Conservation (phyloP, 2,113 vertebrate genomes). For the Gorsachius goisagi region DNA sequence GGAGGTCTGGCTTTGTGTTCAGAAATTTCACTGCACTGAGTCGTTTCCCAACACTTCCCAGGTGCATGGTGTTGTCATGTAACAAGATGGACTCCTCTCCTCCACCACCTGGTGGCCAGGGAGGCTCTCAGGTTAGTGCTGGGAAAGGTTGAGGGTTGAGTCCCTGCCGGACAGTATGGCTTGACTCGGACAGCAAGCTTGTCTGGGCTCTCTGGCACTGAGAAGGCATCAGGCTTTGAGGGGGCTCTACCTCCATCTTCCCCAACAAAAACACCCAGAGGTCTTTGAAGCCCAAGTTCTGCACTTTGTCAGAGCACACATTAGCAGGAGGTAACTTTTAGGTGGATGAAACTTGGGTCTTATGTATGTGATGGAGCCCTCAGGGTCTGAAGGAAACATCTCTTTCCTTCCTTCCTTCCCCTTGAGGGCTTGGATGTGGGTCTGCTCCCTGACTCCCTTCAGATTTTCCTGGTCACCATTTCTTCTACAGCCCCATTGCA, state of each 20-base stretch:
- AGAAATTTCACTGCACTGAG: not conserved
- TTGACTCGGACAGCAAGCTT: not conserved
- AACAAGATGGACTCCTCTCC: not conserved
- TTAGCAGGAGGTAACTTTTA: not conserved
- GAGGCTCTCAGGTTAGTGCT: not conserved
- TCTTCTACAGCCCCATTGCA: not conserved
- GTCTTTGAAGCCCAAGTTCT: not conserved
- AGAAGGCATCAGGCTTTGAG: not conserved
- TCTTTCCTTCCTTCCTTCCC: not conserved
- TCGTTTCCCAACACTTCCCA: not conserved
- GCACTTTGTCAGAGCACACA: not conserved
- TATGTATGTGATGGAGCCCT: fast-evolving
- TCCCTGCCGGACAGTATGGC: not conserved
- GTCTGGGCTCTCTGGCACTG: not conserved
- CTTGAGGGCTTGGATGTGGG: not conserved
- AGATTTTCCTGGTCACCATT: not conserved
- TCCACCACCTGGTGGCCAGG: not conserved
- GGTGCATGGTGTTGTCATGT: not conserved
- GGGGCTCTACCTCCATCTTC: not conserved
- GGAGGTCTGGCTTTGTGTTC: not conserved
- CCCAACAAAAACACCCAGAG: not conserved
- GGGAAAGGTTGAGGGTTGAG: not conserved
- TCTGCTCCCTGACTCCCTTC: not conserved
- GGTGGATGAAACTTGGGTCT: not conserved
- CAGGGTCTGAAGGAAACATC: not conserved